These are phyloP conservation scores for Odiellus spinosus DNA, from an alignment of 2,888 invertebrate genomes.

Conservation along the genomic window DNA sequence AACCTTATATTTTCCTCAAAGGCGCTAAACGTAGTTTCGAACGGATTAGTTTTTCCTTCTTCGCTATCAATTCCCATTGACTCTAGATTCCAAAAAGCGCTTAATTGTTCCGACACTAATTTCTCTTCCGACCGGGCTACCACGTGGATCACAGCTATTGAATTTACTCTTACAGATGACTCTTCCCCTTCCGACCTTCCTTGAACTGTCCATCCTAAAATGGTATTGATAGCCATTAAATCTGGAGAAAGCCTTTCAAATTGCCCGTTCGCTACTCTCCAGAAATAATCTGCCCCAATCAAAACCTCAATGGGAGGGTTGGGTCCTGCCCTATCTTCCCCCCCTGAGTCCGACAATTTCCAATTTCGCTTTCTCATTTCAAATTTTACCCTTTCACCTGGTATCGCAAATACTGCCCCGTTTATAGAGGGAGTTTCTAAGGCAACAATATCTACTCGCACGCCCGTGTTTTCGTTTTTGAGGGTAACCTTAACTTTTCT, in stretches of 20 bases:
- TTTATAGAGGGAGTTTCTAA: too few species aligned
- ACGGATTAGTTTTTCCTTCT: too few species aligned
- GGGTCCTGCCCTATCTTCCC: background rate
- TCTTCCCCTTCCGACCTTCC: background rate
- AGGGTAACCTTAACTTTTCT: too few species aligned
- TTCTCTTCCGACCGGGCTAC: too few species aligned
- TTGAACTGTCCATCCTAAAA: background rate
- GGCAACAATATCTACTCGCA: too few species aligned
- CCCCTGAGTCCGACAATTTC: background rate
- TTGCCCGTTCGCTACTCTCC: background rate
- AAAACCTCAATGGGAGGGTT: background rate
- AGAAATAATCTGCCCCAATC: constrained; percentile 1
- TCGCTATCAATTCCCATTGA: too few species aligned
- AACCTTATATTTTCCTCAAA: too few species aligned
- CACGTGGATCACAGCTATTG: background rate
- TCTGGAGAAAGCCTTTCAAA: background rate
- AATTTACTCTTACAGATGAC: too few species aligned
- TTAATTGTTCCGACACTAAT: background rate
- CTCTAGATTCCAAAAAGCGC: constrained; percentile 1
- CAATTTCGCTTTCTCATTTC: background rate
- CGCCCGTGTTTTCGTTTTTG: too few species aligned
- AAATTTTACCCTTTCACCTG: too few species aligned
- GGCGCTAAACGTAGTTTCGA: background rate
- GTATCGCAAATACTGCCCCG: too few species aligned
- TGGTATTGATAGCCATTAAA: background rate